A percentile compares a stretch with the other conserved stretches of the same genome.
Conservation (phyloP, 2,113 vertebrate species). For the Varanus komodoensis region DNA sequence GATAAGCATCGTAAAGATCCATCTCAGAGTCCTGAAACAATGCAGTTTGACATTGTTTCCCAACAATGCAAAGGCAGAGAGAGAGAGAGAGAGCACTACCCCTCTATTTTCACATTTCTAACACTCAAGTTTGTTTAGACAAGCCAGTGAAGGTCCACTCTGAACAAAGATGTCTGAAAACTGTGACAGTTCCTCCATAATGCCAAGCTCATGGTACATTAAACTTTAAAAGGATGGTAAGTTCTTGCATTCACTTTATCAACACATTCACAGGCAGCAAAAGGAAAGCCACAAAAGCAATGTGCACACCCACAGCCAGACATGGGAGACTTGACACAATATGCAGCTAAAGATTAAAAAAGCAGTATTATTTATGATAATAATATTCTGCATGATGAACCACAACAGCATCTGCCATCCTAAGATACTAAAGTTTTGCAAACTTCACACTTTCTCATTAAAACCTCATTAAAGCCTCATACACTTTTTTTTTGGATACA, state of each 20-base stretch:
- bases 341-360: constrained; percentile 63
- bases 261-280: constrained; percentile 62
- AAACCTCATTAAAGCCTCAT: constrained; percentile 41
- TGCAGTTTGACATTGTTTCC: constrained; percentile 43
- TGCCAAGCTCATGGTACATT: constrained; percentile 72
- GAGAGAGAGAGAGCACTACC: constrained; percentile 21
- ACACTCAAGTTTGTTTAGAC: constrained; percentile 70
- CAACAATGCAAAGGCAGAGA: no score
- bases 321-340: constrained; percentile 49
- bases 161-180: constrained; percentile 67
- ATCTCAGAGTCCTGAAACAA: constrained; percentile 58
- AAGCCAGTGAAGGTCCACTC: constrained; percentile 68
- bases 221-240: constrained; percentile 73
- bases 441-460: constrained; percentile 17
- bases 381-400: constrained; percentile 43
- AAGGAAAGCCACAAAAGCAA: constrained; percentile 66
- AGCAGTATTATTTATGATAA: constrained; percentile 11
- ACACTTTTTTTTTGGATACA: constrained; percentile 38
- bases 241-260: constrained; percentile 70
- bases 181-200: constrained; percentile 73
- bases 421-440: constrained; percentile 57
- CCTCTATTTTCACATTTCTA: constrained; percentile 53
- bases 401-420: constrained; percentile 37
- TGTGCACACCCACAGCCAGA: constrained; percentile 55
- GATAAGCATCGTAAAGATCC: constrained; percentile 5